Conservation (phyloP, 2,888 invertebrate species). For the Acanthosepion esculentum region DNA sequence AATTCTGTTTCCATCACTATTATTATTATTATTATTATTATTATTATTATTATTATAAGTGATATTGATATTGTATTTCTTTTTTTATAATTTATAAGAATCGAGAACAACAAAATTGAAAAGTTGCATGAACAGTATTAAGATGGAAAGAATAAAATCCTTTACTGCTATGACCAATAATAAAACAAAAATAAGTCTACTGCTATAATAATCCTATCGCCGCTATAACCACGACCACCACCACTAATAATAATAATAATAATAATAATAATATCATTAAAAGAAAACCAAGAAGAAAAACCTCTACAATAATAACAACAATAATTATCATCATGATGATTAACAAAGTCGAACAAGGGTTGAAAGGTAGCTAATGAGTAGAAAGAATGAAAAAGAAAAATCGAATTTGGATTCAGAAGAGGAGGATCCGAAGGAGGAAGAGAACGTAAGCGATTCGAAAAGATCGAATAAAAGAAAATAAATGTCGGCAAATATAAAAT, state of each 20-base stretch:
- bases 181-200: no score
- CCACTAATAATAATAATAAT: background rate
- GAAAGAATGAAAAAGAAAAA: background rate
- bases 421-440: background rate
- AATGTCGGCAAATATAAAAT: background rate
- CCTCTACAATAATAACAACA: background rate
- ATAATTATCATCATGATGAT: background rate
- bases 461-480: background rate
- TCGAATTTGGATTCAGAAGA: background rate
- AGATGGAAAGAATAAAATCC: no score
- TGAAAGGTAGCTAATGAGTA: background rate
- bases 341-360: background rate
- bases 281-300: background rate
- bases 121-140: no score
- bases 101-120: no score
- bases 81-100: no score
- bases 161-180: no score
- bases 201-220: background rate
- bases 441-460: background rate
- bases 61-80: no score
- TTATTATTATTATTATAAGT: no score
- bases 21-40: background rate
- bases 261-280: background rate
- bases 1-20: background rate
- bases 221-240: background rate